phyloP scores from a whole-genome alignment of 2,113 vertebrate genomes.

The Nematolebias whitei region DNA sequence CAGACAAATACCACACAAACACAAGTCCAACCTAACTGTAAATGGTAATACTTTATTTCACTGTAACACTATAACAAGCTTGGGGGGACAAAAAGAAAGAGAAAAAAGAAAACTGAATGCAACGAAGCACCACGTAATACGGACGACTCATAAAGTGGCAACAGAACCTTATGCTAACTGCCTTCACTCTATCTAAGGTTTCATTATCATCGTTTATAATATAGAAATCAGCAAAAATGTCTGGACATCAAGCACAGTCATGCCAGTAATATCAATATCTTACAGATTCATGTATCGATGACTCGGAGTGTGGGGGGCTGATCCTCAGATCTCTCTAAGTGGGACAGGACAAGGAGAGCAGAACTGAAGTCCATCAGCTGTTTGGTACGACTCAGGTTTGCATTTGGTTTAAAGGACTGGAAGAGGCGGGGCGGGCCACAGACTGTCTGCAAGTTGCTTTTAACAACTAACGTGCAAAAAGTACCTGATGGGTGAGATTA shows the following conservation, averaged over 20 bases:
- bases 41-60: conserved; percentile 99
- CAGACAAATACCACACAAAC: neutral
- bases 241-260: conserved; percentile 82
- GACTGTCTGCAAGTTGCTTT: conserved; percentile 36
- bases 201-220: conserved; percentile 58
- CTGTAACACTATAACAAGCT: conserved; percentile 95
- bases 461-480: neutral
- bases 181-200: conserved; percentile 68
- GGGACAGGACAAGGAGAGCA: conserved; percentile 57
- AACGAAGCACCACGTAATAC: conserved; percentile 89
- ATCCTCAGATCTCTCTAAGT: conserved; percentile 55
- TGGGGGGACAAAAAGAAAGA: conserved; percentile 89
- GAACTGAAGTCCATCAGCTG: conserved; percentile 64
- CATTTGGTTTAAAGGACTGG: conserved; percentile 81
- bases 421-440: conserved; percentile 55
- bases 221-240: conserved; percentile 78
- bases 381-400: conserved; percentile 75
- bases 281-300: conserved; percentile 77
- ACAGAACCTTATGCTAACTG: conserved; percentile 76
- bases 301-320: conserved; percentile 46
- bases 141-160: conserved; percentile 81
- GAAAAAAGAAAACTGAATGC: conserved; percentile 82
- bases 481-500: conserved; percentile 35
- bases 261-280: conserved; percentile 82
- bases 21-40: conserved; percentile 64